Base-by-base conservation (phyloP, 2,113 vertebrate genomes). In the Sphaerodactylus townsendi region DNA sequence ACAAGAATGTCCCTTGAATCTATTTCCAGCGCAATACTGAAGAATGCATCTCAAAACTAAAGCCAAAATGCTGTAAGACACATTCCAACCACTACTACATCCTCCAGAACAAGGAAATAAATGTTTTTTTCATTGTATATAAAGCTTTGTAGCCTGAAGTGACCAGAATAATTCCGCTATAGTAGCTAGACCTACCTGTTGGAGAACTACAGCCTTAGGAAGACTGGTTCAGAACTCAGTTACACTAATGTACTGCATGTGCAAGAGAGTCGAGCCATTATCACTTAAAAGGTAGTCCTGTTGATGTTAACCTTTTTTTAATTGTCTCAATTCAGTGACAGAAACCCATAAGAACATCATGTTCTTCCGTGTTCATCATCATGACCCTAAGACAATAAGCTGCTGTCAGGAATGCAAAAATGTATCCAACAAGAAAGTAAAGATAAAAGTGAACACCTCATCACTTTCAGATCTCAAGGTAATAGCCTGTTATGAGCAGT, bases 71-170 rank as follows among this genome's bases (percentile, higher is more conserved):
- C 88, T 89, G 79, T 65, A 86, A 89, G 77, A 77, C 19, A 86
- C 77, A 86, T 37, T 87, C 83, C 87, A 86, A 48, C 87, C 77
- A 86, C 83, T 87, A 91, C 88, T 87, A 69, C 82, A 86, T 92
- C 85, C 88, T 81, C 88, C 87, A 89, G 87, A 91, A 93, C 82
- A 87, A 84, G 74, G 72, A 92, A 92, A 73, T 78, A 86, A 91
- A 91, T n/a, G n/a, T 90, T 91, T 86, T 91, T 88, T 77, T 86
- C n/a, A 80, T 83, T 35, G 68, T 90, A 82, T 78, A 91, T 91
- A 87, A 90, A 91, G 79, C 81, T 91, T 44, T 74, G 81, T 65
- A 91, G 81, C 92, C 84, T 53, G 33, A 11, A 41, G n/a, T 13
- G 33, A 37, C 41, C 75, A 71, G 39, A 84, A 78, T 59, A 70